Evolutionary conservation across 2,113 vertebrate species (phyloP), one percentile per base, ranked within the genome.

Genomic region (Crotalus tigris): DNA sequence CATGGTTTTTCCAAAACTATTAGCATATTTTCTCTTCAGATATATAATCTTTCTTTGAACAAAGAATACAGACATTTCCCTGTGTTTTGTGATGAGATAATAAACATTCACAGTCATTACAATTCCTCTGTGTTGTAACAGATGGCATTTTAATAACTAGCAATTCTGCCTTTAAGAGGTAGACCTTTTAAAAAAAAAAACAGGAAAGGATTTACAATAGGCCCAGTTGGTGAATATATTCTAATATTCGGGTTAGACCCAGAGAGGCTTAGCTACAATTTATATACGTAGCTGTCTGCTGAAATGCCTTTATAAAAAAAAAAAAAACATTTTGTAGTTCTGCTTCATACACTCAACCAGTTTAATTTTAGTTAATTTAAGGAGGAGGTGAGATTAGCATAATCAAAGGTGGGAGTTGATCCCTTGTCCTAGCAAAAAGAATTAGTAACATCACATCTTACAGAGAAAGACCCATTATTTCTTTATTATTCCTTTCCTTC

Each of bases 41-140:
- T 13, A 33, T 33, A 11, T 23, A 81, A 44, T 51, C 0, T 39
- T 0, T 87, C 49, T 81, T 89, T 69, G 24, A 26, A 81, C 92
- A 92, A 24, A 87, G 90, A 91, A 57, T 12, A 2, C 12, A 46
- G 0, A 81, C 49, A 23, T 53, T 88, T 39, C 92, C 81, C 54
- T 1, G 0, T 0, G 0, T 26, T 59, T 89, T 88, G 17, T 46
- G n/a, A 89, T 7, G 51, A 1, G 1, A 39, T 92, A 44, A 6
- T 33, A 81, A 88, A 85, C 91, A 90, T 59, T 55, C 58, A 92
- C 93, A 93, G 6, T 49, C 93, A 90, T 61, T 92, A 0, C 12
- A 61, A 69, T 0, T 81, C 12, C 26, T 92, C 69, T 51, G 85
- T 92, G 23, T 54, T 57, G 17, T 55, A 15, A 2, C 94, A 85